Evolutionary conservation across 1,140 invertebrate genomes (phyloP).

Genomic region (Drosophila insularis): DNA sequence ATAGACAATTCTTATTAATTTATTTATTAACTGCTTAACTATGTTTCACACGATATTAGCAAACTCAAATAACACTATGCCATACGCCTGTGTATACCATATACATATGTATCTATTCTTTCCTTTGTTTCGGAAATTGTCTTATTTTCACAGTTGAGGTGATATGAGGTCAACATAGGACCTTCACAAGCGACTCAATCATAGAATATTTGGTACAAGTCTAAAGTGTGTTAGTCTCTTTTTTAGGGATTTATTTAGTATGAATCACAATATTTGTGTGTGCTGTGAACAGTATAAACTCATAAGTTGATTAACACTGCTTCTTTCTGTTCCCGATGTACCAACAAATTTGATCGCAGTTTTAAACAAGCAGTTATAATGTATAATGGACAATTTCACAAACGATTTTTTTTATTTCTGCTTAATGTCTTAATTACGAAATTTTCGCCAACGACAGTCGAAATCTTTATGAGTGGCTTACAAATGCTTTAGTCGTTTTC

Average conservation of each 20-base stretch:
- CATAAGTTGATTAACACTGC: neutral
- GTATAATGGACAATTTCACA: slow-evolving; percentile 56
- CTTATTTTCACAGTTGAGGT: slow-evolving; percentile 49
- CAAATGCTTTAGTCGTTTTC: slow-evolving; percentile 57
- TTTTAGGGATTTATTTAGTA: neutral
- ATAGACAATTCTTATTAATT: slow-evolving; percentile 44
- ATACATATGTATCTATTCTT: slow-evolving; percentile 6
- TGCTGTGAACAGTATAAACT: neutral
- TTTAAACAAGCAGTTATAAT: slow-evolving; percentile 43
- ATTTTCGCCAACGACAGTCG: slow-evolving; percentile 28
- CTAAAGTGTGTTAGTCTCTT: neutral
- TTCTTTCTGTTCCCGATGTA: slow-evolving; percentile 5
- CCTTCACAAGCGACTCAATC: slow-evolving; percentile 21
- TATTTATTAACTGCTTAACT: slow-evolving; percentile 41
- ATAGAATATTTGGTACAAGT: neutral
- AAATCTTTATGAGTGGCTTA: slow-evolving; percentile 44
- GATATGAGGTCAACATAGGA: slow-evolving; percentile 34
- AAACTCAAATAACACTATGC: slow-evolving; percentile 2
- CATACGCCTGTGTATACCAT: neutral
- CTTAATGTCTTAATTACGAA: slow-evolving; percentile 57
- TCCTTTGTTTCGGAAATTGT: slow-evolving; percentile 40
- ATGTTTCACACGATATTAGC: slow-evolving; percentile 45
- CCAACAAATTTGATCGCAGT: slow-evolving; percentile 31
- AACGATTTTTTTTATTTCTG: slow-evolving; percentile 58
- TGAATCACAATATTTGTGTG: no score